Evolutionary conservation across 2,797 vertebrate species (phyloP), one percentile per base, ranked within the genome.

Genomic region (Loriculus beryllinus): DNA sequence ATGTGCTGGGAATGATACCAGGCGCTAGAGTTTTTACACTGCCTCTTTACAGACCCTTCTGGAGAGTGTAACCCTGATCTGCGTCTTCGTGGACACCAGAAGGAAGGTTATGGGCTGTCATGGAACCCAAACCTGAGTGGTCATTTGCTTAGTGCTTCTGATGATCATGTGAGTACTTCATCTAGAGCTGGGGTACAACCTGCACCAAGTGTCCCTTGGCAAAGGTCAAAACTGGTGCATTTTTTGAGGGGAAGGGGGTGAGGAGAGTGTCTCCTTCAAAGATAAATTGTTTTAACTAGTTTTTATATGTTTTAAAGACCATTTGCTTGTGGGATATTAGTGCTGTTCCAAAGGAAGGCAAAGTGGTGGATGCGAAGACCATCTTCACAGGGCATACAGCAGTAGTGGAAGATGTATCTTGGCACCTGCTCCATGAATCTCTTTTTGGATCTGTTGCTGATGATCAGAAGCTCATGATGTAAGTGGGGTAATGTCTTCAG

Each of bases 381-480:
- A 99, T 99, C 97, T 99, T 99, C 95, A 99, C 99, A 5, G 99
- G 99, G 16, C 99, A 99, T 81, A 99, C 99, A 15, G 99, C 99
- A 9, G 99, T 99, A 63, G 99, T 99, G 80, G 99, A 99, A 93
- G 99, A 99, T 42, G 99, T 99, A 7, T 99, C 99, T 57, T 99
- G 99, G 99, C 99, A 99, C 95, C 97, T 99, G 90, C 98, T 99
- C 22, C 99, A 99, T 0, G 99, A 99, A 90, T 99, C 99, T 14
- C 98, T 99, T 0, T 99, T 99, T 97, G 99, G 99, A 23, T 99
- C 99, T 3, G 99, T 99, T 42, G 99, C 99, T 39, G 99, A 99
- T 91, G 99, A 99, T 95, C 99, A 99, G 97, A 99, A 99, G 90
- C 99, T 99, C 74, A 99, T 99, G 99, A 99, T 99, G 99, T 99